A percentile compares a stretch with the other conserved stretches of the same genome.
Conservation (phyloP, 2,797 vertebrate species). For the Momotus momota region DNA sequence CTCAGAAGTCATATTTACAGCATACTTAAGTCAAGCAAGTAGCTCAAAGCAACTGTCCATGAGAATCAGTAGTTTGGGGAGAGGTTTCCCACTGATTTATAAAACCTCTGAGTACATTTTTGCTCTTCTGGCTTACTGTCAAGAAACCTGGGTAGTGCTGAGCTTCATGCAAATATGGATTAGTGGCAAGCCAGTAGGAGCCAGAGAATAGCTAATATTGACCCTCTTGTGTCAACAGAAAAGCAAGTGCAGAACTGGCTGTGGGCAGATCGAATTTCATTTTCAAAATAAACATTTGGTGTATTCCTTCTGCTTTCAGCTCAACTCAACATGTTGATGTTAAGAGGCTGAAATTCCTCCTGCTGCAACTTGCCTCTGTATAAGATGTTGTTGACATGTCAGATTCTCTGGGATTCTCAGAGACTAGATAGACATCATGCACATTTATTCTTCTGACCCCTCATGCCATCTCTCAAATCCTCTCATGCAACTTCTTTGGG, state of each 20-base stretch:
- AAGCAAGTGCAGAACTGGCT: neutral
- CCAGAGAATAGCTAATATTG: constrained; percentile 1
- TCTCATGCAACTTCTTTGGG: neutral
- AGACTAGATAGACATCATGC: neutral
- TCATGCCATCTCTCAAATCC: neutral
- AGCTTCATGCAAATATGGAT: neutral
- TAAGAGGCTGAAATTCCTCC: neutral
- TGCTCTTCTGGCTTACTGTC: neutral
- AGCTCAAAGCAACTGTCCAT: neutral
- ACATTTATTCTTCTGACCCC: neutral
- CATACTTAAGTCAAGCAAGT: neutral
- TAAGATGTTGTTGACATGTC: neutral
- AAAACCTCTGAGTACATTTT: neutral
- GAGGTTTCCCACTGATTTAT: neutral
- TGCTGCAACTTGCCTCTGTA: neutral
- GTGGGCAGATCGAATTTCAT: neutral
- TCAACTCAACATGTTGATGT: rapidly evolving
- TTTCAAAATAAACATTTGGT: neutral
- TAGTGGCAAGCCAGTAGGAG: neutral
- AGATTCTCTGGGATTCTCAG: neutral
- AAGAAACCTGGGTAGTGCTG: neutral
- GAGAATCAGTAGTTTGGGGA: neutral
- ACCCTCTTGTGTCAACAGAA: constrained; percentile 7
- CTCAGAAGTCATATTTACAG: neutral
- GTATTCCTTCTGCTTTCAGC: neutral